Evolutionary conservation across 2,797 vertebrate genomes (phyloP).

Genomic region (Furcifer pardalis): DNA sequence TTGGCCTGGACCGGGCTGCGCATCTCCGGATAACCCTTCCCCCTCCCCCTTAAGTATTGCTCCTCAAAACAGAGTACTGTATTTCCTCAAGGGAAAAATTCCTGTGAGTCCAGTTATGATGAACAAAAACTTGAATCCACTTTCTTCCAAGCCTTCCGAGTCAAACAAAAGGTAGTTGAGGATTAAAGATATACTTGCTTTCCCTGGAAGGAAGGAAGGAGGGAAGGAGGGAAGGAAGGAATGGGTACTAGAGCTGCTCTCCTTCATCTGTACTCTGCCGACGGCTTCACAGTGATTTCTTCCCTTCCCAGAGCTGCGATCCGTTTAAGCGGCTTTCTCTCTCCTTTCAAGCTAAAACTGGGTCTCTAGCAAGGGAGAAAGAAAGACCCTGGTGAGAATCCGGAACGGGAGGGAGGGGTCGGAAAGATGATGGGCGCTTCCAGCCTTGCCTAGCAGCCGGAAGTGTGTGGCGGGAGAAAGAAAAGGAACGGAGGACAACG

Average conservation of each 20-base stretch:
- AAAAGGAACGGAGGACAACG: neutral
- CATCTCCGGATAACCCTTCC: neutral
- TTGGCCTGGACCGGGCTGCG: neutral
- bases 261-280: neutral
- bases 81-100: no score
- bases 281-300: no score
- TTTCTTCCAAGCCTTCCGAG: neutral
- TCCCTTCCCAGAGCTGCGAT: constrained; percentile 79
- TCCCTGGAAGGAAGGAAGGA: neutral
- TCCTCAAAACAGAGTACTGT: neutral
- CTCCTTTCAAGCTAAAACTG: constrained; percentile 68
- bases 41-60: neutral
- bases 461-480: constrained; percentile 43
- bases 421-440: neutral
- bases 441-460: neutral
- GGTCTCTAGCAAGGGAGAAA: constrained; percentile 77
- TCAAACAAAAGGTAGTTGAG: neutral
- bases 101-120: neutral
- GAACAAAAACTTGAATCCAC: neutral
- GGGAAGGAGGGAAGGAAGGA: no score
- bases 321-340: constrained; percentile 79
- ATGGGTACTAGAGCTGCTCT: neutral
- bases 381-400: neutral
- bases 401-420: no score
- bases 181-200: neutral